phyloP scores from a whole-genome alignment of 2,797 vertebrate species.

The Oreortyx pictus region DNA sequence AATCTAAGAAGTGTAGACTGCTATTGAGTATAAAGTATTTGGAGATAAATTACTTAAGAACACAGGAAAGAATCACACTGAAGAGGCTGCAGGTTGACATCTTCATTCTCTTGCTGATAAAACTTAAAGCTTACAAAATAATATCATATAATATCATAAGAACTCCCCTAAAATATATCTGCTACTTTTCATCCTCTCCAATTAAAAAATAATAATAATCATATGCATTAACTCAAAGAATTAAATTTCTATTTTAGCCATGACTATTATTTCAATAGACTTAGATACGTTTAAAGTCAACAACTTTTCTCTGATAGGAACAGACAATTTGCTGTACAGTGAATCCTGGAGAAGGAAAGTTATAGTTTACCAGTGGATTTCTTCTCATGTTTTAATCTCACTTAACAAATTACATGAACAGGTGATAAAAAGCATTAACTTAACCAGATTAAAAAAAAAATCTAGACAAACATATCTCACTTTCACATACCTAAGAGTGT shows the following conservation, averaged over 20 bases:
- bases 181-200: neutral
- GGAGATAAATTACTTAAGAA: neutral
- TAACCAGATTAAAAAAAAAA: neutral
- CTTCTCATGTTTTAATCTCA: neutral
- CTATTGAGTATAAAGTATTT: neutral
- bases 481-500: neutral
- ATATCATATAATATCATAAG: neutral
- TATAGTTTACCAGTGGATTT: neutral
- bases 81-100: neutral
- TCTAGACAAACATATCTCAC: neutral
- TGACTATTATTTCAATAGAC: neutral
- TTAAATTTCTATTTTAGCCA: neutral
- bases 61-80: accelerated
- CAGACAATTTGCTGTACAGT: neutral
- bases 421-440: neutral
- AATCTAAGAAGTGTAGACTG: neutral
- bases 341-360: neutral
- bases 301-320: neutral
- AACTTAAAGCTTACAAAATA: neutral
- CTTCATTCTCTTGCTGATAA: conserved; percentile 1
- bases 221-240: neutral
- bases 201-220: neutral
- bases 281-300: neutral
- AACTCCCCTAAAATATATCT: neutral
- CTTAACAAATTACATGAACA: neutral